Evolutionary conservation across 2,113 vertebrate species (phyloP).

Genomic region (Anhinga anhinga): DNA sequence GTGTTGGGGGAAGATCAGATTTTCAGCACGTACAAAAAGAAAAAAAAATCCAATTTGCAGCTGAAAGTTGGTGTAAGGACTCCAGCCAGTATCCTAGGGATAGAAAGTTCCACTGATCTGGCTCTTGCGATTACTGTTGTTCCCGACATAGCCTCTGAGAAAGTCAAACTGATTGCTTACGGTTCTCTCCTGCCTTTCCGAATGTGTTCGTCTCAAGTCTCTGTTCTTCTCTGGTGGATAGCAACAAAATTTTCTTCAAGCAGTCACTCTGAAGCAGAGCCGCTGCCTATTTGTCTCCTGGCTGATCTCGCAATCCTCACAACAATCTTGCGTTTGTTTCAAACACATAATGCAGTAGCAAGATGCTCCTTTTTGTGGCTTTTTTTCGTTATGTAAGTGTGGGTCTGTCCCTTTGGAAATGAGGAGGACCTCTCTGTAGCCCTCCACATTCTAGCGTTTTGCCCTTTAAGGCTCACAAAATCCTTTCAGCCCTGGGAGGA

Average conservation of each 20-base stretch:
- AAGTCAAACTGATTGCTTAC: not conserved
- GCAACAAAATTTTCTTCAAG: not conserved
- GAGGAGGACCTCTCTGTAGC: not conserved
- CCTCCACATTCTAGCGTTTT: not conserved
- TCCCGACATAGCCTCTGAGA: not conserved
- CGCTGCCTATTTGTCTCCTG: not conserved
- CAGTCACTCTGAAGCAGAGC: not conserved
- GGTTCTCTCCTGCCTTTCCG: not conserved
- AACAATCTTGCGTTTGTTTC: not conserved
- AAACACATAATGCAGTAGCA: not conserved
- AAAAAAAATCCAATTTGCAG: not conserved
- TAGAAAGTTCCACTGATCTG: not conserved
- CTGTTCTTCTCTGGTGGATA: not conserved
- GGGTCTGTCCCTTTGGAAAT: not conserved
- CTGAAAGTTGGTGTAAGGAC: not conserved
- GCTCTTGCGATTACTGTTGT: not conserved
- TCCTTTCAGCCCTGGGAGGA: not conserved
- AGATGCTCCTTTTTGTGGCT: not conserved
- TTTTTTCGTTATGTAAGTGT: rapidly evolving
- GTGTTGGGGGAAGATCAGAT: not conserved
- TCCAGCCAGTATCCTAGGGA: not conserved
- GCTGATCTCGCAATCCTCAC: not conserved
- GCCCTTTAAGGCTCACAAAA: not conserved
- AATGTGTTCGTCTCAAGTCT: not conserved
- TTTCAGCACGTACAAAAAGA: not conserved